These are phyloP conservation scores for Fregata magnificens DNA, from an alignment of 2,113 vertebrate species.

Conservation along the genomic window DNA sequence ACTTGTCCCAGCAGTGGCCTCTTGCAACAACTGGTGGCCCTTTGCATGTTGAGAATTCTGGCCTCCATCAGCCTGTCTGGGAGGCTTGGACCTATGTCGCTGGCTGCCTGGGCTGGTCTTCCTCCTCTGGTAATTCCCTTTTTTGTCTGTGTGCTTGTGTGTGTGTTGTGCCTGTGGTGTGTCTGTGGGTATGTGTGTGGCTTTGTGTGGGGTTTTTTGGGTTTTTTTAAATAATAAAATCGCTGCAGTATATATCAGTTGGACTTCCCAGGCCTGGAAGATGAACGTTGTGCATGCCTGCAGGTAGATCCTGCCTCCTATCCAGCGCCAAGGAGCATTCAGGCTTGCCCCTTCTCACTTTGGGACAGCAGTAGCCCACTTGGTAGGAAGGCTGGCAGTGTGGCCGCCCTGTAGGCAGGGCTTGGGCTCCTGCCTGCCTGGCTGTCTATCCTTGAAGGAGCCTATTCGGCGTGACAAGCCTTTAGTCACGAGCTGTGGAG, in stretches of 20 bases:
- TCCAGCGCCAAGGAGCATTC: fast-evolving
- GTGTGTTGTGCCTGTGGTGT: neutral
- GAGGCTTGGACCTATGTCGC: neutral
- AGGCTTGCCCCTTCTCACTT: neutral
- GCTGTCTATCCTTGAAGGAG: neutral
- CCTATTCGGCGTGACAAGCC: neutral
- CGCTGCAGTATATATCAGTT: neutral
- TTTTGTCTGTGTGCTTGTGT: neutral
- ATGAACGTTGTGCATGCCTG: neutral
- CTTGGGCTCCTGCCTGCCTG: neutral
- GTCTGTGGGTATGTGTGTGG: too few species aligned
- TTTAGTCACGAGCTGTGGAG: neutral
- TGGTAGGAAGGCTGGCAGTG: neutral
- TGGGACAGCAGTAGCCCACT: neutral
- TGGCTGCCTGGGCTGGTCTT: too few species aligned
- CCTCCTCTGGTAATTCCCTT: neutral
- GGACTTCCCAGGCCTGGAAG: neutral
- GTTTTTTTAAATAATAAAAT: neutral
- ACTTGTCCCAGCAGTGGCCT: too few species aligned
- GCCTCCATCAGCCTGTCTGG: neutral
- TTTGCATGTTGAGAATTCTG: neutral
- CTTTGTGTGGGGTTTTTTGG: too few species aligned
- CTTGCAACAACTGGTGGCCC: neutral
- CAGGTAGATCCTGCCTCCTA: neutral
- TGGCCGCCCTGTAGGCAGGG: neutral